Conservation (phyloP, 2,888 invertebrate species). For the Amiota minor region DNA sequence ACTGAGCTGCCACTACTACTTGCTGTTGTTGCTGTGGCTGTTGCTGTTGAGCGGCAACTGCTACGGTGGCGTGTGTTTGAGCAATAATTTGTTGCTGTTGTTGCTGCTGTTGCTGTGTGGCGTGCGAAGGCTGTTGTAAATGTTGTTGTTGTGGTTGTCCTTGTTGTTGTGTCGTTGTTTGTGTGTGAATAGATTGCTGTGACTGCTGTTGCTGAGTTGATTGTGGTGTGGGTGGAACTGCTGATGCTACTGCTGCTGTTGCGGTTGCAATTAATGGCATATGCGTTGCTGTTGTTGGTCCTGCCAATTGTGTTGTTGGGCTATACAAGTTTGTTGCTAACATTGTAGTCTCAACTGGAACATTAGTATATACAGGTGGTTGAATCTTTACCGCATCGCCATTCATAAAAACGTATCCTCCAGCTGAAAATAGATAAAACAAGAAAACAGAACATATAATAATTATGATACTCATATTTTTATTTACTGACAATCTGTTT, state of each 20-base stretch:
- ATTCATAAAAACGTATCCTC: constrained; percentile 86
- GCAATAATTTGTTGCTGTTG: constrained; percentile 36
- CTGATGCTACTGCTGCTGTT: constrained; percentile 53
- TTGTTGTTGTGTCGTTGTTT: constrained; percentile 52
- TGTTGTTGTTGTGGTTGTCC: constrained; percentile 55
- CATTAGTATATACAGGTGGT: constrained; percentile 80
- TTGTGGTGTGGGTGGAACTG: constrained; percentile 55
- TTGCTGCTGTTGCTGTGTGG: constrained; percentile 53
- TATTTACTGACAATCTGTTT: constrained; percentile 39
- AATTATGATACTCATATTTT: constrained; percentile 45
- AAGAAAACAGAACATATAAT: no score
- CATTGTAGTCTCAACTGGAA: constrained; percentile 79
- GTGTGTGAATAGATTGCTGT: constrained; percentile 50
- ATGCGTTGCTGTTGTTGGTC: constrained; percentile 64
- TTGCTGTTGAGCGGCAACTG: constrained; percentile 55
- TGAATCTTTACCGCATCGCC: constrained; percentile 82
- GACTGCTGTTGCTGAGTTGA: constrained; percentile 55
- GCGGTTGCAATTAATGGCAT: constrained; percentile 70
- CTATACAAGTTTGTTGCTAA: constrained; percentile 72
- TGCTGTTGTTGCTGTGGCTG: constrained; percentile 49
- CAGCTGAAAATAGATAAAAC: constrained; percentile 42
- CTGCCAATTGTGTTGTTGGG: constrained; percentile 69
- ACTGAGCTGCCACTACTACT: no score
- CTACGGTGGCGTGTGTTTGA: constrained; percentile 31
- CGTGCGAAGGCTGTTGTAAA: constrained; percentile 48